phyloP scores from a whole-genome alignment of 2,113 vertebrate genomes.

The Vicugna pacos region DNA sequence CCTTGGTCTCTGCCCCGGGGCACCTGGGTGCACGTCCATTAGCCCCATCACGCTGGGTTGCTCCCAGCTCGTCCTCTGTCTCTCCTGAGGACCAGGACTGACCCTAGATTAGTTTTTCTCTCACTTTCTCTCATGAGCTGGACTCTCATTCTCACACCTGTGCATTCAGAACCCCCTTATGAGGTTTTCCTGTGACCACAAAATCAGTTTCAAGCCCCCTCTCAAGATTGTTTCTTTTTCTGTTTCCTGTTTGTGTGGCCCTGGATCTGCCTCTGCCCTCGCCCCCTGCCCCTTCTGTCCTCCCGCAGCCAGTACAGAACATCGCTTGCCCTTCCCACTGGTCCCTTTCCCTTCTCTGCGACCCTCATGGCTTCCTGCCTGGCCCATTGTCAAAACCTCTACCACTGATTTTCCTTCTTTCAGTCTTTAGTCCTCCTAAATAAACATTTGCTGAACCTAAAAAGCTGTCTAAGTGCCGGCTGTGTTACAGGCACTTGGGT shows the following conservation, averaged over 20 bases:
- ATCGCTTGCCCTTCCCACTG: background rate
- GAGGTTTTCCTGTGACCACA: background rate
- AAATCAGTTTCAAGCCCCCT: background rate
- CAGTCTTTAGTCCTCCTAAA: background rate
- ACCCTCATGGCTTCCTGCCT: background rate
- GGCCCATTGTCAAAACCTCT: background rate
- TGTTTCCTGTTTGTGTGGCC: background rate
- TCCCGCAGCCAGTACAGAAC: background rate
- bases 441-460: background rate
- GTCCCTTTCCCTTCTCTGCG: background rate
- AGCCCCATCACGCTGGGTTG: background rate
- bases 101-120: background rate
- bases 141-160: background rate
- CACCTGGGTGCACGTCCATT: background rate
- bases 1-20: background rate
- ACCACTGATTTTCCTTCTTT: background rate
- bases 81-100: background rate
- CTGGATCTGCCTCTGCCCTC: background rate
- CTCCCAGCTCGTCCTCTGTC: background rate
- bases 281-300: no score
- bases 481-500: background rate
- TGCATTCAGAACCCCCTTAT: background rate
- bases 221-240: background rate
- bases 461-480: background rate
- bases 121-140: background rate